Evolutionary conservation across 2,888 invertebrate genomes (phyloP).

Genomic region (Perdita meconis): DNA sequence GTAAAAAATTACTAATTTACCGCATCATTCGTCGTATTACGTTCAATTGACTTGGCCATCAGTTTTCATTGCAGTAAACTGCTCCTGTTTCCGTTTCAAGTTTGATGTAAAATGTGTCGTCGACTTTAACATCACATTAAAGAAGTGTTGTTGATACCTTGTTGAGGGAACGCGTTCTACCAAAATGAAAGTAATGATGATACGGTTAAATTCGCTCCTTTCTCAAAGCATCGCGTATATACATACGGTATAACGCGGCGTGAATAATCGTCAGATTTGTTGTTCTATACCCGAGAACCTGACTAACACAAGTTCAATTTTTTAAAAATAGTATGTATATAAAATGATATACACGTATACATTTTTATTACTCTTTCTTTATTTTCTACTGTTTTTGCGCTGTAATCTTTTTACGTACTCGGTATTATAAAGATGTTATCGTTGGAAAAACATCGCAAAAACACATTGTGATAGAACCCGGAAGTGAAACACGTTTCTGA

Average conservation of each 20-base stretch:
- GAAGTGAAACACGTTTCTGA: constrained; percentile 61
- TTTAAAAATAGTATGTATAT: no score
- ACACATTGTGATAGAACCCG: constrained; percentile 44
- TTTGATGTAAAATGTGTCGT: constrained; percentile 4
- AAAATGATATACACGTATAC: no score
- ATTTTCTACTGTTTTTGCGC: constrained; percentile 14
- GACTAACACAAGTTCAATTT: no score
- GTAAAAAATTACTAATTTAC: not conserved
- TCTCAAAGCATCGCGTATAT: not conserved
- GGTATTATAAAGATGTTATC: constrained; percentile 12
- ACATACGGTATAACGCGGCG: not conserved
- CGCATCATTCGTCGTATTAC: not conserved
- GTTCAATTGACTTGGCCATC: constrained; percentile 10
- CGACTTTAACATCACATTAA: constrained; percentile 1
- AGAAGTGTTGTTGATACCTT: not conserved
- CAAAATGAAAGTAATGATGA: not conserved
- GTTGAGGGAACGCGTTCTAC: not conserved
- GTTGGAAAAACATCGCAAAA: constrained; percentile 26
- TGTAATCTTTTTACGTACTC: no score
- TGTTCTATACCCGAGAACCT: no score
- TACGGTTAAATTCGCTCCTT: not conserved
- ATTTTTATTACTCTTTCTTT: no score
- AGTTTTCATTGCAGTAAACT: constrained; percentile 23
- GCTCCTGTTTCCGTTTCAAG: constrained; percentile 16
- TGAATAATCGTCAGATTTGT: no score